These are phyloP conservation scores for Elephas maximus DNA, from an alignment of 2,113 vertebrate genomes.

Conservation along the genomic window DNA sequence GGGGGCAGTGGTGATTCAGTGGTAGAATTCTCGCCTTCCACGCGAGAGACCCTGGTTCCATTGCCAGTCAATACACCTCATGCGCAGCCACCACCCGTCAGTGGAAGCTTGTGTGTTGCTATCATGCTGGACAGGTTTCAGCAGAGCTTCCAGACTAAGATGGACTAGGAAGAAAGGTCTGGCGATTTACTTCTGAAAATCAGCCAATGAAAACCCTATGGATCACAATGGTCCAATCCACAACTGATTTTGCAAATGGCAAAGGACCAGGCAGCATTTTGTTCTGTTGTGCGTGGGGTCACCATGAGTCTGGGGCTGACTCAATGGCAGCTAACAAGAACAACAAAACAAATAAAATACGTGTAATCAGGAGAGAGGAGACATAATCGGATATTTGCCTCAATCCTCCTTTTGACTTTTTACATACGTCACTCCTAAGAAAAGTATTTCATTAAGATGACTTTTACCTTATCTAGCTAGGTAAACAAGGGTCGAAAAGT, in stretches of 20 bases:
- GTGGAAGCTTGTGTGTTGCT: not conserved
- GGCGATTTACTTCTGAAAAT: not conserved
- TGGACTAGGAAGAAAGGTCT: not conserved
- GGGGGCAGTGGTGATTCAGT: not conserved
- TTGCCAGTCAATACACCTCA: not conserved
- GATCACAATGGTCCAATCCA: not conserved
- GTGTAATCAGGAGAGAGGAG: not conserved
- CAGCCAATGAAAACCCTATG: not conserved
- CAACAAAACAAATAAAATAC: not conserved
- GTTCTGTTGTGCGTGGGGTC: not conserved
- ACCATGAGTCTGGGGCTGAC: not conserved
- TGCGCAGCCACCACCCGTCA: not conserved
- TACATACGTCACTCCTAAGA: constrained; percentile 5
- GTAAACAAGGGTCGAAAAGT: constrained; percentile 43
- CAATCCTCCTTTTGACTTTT: constrained; percentile 39
- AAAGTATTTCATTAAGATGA: not conserved
- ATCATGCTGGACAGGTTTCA: not conserved
- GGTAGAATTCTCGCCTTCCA: not conserved
- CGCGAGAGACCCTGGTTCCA: not conserved
- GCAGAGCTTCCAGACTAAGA: not conserved
- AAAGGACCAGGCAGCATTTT: not conserved
- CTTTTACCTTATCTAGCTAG: constrained; percentile 44
- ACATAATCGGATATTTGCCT: constrained; percentile 7
- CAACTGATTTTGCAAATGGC: not conserved
- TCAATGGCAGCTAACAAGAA: not conserved